Evolutionary conservation across 2,888 invertebrate genomes (phyloP).

Genomic region (Lacanobia oleracea): DNA sequence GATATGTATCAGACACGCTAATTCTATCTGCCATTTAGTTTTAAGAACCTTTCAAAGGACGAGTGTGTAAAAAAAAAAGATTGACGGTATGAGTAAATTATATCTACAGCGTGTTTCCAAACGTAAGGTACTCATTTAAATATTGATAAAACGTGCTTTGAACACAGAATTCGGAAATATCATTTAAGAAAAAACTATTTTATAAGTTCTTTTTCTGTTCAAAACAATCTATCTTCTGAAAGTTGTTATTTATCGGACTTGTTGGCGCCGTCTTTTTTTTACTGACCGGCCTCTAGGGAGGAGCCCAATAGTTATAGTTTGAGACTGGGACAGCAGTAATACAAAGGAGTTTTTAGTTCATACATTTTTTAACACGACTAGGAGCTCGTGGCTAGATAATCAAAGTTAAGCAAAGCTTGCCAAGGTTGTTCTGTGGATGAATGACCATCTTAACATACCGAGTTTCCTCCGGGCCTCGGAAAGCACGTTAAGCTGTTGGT

Average conservation of each 20-base stretch:
- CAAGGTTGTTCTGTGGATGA: no score
- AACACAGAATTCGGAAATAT: neutral
- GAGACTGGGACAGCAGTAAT: constrained; percentile 1
- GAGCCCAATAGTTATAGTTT: constrained; percentile 11
- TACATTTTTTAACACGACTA: no score
- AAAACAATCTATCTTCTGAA: neutral
- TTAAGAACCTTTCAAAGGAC: no score
- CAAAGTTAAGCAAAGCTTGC: no score
- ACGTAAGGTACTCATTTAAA: neutral
- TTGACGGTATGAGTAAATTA: no score
- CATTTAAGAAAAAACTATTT: neutral
- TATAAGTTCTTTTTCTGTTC: neutral
- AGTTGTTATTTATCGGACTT: constrained; percentile 30
- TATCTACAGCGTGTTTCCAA: neutral
- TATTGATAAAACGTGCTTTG: neutral
- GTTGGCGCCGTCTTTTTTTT: constrained; percentile 25
- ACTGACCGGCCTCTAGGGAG: constrained; percentile 9
- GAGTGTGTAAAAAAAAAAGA: no score
- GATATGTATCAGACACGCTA: no score
- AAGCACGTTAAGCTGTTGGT: no score
- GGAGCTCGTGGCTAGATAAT: no score
- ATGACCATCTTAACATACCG: no score
- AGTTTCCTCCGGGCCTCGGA: no score
- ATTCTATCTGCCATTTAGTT: no score
- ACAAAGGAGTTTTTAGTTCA: neutral